Percentiles rank a stretch among this genome's conserved stretches.
phyloP scores from a whole-genome alignment of 2,113 vertebrate species.

The Catharus minimus region DNA sequence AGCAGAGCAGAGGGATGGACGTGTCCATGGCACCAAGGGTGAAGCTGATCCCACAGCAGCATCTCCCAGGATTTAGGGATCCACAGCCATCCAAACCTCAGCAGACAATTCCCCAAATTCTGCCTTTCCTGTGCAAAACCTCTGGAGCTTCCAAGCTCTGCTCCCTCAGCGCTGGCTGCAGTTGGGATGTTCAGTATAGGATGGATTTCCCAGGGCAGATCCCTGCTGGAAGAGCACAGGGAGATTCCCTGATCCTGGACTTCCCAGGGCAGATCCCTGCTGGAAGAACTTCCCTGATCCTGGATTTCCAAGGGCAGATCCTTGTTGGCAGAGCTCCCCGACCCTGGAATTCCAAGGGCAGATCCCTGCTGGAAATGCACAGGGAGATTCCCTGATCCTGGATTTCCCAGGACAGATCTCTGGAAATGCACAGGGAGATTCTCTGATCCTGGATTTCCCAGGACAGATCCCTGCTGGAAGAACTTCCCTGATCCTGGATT shows the following conservation, averaged over 20 bases:
- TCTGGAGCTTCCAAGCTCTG: not conserved
- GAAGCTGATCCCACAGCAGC: not conserved
- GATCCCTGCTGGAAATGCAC: too few relatives aligned
- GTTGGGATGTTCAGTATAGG: not conserved
- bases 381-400: too few relatives aligned
- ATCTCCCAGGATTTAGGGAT: not conserved
- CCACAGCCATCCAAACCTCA: not conserved
- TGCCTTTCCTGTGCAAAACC: not conserved
- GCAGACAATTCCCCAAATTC: not conserved
- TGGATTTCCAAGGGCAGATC: too few relatives aligned
- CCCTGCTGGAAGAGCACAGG: not conserved
- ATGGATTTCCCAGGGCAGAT: not conserved
- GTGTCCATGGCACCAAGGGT: rapidly evolving
- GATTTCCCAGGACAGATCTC: too few relatives aligned
- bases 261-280: too few relatives aligned
- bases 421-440: too few relatives aligned
- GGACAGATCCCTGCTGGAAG: too few relatives aligned
- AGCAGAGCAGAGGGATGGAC: not conserved
- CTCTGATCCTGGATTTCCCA: too few relatives aligned
- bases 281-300: too few relatives aligned
- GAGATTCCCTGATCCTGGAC: not conserved
- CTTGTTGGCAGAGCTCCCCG: too few relatives aligned
- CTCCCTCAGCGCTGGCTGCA: not conserved
- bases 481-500: too few relatives aligned
- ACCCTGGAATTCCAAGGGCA: too few relatives aligned